Evolutionary conservation across 2,888 invertebrate species (phyloP), one percentile per base, ranked within the genome.

Genomic region (Proisotoma minuta): DNA sequence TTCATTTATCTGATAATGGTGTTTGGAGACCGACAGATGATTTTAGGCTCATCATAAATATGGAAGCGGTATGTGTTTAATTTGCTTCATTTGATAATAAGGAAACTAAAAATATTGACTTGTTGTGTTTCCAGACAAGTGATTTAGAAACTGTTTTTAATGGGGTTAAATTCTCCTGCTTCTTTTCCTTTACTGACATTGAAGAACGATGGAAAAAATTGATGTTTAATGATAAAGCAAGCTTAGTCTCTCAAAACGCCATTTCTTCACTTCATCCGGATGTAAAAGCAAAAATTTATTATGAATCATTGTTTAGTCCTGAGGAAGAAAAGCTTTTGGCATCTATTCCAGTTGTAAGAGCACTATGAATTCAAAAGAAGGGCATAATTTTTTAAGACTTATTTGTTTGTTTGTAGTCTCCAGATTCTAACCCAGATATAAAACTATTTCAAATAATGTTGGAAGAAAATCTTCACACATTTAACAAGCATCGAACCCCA

Each of bases 1-100:
- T 47, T 29, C 65, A 73, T 23, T 65, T 74, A 1, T 75, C 80
- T 71, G 80, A 81, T 61, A 75, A 81, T 15, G 96, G 96, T 0
- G 83, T 94, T 59, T 99, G 98, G 98, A 96, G 97, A 77, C 95
- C 97, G 1, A 89, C 91, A 23, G 99, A 99, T 81, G 99, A 99
- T 81, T 81, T 98, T 27, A 89, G 92, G 0, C 81, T 99, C 1
- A 91, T 99, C 66, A 86, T 91, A 68, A 95, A 93, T 63, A 91
- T 97, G 2, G 90, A 93, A 75, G 97, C 94, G 81, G 87, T 87
- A n/a, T 43, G 43, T 43, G 15, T 43, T 43, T 43, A 18, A 18
- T 5, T n/a, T 43, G 43, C 43, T 54, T 34, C 4, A n/a, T 52
- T 28, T 28, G 15, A n/a, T n/a, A n/a, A n/a, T n/a, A n/a, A n/a